Conservation (phyloP, 1,140 invertebrate species). For the Probaryconus sp. region DNA sequence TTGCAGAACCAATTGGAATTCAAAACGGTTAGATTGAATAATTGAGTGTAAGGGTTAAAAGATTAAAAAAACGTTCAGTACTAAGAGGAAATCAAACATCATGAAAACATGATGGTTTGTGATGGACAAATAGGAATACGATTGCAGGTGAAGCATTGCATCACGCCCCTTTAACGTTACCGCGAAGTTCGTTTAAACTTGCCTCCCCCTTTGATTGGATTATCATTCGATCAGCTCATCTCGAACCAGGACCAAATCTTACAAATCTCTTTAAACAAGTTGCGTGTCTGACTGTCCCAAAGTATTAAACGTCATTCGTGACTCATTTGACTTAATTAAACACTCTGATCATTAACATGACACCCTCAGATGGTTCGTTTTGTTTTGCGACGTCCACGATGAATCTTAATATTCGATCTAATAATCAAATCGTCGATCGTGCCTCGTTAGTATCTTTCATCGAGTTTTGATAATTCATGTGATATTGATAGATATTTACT, state of each 20-base stretch:
- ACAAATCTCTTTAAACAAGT: slow-evolving; percentile 41
- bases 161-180: slow-evolving; percentile 60
- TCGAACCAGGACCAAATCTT: slow-evolving; percentile 37
- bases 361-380: slow-evolving; percentile 21
- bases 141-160: slow-evolving; percentile 53
- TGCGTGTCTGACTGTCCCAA: slow-evolving; percentile 25
- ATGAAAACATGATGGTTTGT: slow-evolving; percentile 41
- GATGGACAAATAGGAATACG: slow-evolving; percentile 53
- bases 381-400: background rate
- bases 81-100: too few relatives aligned
- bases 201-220: slow-evolving; percentile 24
- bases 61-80: too few relatives aligned
- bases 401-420: background rate
- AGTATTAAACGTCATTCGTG: slow-evolving; percentile 4
- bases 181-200: slow-evolving; percentile 49
- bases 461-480: too few relatives aligned
- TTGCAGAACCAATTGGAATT: too few relatives aligned
- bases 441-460: too few relatives aligned
- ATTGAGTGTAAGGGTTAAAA: too few relatives aligned
- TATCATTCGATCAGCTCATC: slow-evolving; percentile 53
- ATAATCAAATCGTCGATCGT: too few relatives aligned
- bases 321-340: too few relatives aligned
- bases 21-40: too few relatives aligned
- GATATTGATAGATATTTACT: too few relatives aligned
- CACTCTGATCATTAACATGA: too few relatives aligned